Evolutionary conservation across 2,113 vertebrate genomes (phyloP).

Genomic region (Elgaria multicarinata): DNA sequence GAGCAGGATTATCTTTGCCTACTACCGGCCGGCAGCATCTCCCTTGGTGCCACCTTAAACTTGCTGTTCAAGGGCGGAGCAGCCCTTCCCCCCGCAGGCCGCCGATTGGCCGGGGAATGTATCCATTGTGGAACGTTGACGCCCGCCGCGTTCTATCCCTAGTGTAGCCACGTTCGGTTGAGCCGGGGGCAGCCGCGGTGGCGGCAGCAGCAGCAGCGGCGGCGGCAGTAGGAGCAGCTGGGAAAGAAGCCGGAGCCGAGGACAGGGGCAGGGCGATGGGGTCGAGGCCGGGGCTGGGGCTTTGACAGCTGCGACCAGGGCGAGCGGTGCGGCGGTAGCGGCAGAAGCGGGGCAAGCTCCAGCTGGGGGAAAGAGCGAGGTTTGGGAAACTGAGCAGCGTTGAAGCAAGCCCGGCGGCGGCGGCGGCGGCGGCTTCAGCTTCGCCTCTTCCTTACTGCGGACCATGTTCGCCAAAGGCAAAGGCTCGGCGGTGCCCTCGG

Average conservation of each 20-base stretch:
- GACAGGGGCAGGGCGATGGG: slow-evolving; percentile 86
- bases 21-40: neutral
- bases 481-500: slow-evolving; percentile 94
- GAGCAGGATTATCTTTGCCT: neutral
- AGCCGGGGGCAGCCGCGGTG: slow-evolving; percentile 70
- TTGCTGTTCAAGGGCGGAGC: neutral
- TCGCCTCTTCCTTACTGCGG: slow-evolving; percentile 64
- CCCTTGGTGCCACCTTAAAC: slow-evolving; percentile 23
- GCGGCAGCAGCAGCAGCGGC: slow-evolving; percentile 57
- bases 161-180: slow-evolving; percentile 85
- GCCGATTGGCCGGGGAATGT: slow-evolving; percentile 57
- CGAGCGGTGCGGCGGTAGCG: slow-evolving; percentile 54
- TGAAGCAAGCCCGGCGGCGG: slow-evolving; percentile 58
- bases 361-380: slow-evolving; percentile 69
- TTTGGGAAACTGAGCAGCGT: slow-evolving; percentile 31
- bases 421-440: slow-evolving; percentile 49
- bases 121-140: slow-evolving; percentile 66
- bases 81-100: slow-evolving; percentile 38
- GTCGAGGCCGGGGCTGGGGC: slow-evolving; percentile 86
- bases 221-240: slow-evolving; percentile 32
- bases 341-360: slow-evolving; percentile 47
- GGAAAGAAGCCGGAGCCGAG: slow-evolving; percentile 64
- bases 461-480: slow-evolving; percentile 98
- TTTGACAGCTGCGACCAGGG: slow-evolving; percentile 88
- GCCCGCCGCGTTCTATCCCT: slow-evolving; percentile 72